Evolutionary conservation across 2,113 vertebrate genomes (phyloP).

Genomic region (Myodes glareolus): DNA sequence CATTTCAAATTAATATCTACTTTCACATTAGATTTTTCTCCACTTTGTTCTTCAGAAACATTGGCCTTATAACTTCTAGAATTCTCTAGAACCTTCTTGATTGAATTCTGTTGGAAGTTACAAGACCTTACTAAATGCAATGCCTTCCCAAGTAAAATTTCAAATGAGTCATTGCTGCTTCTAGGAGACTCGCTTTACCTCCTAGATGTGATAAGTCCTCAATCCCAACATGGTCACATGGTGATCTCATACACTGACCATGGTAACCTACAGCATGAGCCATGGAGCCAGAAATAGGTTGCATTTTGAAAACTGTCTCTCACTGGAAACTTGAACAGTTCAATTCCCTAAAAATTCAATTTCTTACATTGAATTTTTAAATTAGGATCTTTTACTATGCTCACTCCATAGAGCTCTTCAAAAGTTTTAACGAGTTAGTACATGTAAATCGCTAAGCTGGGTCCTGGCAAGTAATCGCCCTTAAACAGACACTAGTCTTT

Average conservation of each 20-base stretch:
- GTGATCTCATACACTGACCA: background rate
- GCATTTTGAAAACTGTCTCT: background rate
- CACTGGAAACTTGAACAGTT: background rate
- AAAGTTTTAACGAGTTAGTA: background rate
- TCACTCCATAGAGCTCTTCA: background rate
- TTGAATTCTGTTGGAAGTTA: background rate
- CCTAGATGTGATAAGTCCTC: background rate
- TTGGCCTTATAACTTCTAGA: background rate
- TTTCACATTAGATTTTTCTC: background rate
- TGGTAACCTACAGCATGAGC: background rate
- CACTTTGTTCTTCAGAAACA: background rate
- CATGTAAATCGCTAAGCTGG: background rate
- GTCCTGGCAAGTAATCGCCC: background rate
- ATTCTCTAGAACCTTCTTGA: background rate
- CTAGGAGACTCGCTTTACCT: background rate
- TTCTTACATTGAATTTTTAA: background rate
- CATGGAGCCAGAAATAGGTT: background rate
- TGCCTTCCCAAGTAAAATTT: background rate
- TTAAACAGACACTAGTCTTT: background rate
- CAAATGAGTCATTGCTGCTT: background rate
- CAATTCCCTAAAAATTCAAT: background rate
- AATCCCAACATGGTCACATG: background rate
- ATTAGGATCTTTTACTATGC: background rate
- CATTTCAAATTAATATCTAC: background rate
- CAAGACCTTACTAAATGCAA: background rate